A percentile compares a stretch with the other conserved stretches of the same genome.
These are phyloP conservation scores for Oxystoma pomonae DNA, from an alignment of 2,888 invertebrate genomes.

Conservation along the genomic window DNA sequence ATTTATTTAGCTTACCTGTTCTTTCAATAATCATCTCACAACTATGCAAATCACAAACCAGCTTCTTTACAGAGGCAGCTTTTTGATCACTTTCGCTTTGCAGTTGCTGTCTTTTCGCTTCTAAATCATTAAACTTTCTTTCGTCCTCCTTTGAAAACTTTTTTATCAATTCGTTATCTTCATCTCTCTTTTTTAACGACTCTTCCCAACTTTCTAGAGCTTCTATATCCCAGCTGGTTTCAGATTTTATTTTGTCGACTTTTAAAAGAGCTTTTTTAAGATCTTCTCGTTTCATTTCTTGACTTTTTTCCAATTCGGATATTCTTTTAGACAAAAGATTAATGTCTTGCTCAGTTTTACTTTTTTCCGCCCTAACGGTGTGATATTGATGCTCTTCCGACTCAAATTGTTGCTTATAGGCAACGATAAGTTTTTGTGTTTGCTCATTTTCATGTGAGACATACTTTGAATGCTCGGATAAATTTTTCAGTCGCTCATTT, in stretches of 20 bases:
- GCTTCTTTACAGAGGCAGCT: slow-evolving; percentile 46
- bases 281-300: slow-evolving; percentile 50
- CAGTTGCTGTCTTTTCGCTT: slow-evolving; percentile 52
- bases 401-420: slow-evolving; percentile 65
- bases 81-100: slow-evolving; percentile 50
- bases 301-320: slow-evolving; percentile 45
- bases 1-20: slow-evolving; percentile 34
- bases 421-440: slow-evolving; percentile 61
- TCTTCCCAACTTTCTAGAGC: slow-evolving; percentile 69
- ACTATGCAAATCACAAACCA: slow-evolving; percentile 52
- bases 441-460: slow-evolving; percentile 54
- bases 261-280: slow-evolving; percentile 53
- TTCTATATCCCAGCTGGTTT: slow-evolving; percentile 65
- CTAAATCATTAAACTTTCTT: slow-evolving; percentile 59
- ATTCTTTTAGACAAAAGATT: slow-evolving; percentile 51
- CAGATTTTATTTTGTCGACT: slow-evolving; percentile 60
- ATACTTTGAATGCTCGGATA: slow-evolving; percentile 51
- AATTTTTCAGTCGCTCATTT: slow-evolving; percentile 38
- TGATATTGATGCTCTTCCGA: slow-evolving; percentile 57
- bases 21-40: slow-evolving; percentile 50
- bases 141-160: slow-evolving; percentile 69
- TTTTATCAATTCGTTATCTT: slow-evolving; percentile 66
- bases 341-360: slow-evolving; percentile 48
- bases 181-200: slow-evolving; percentile 62
- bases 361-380: slow-evolving; percentile 47